Evolutionary conservation across 2,113 vertebrate species (phyloP).

Genomic region (Vulpes lagopus): DNA sequence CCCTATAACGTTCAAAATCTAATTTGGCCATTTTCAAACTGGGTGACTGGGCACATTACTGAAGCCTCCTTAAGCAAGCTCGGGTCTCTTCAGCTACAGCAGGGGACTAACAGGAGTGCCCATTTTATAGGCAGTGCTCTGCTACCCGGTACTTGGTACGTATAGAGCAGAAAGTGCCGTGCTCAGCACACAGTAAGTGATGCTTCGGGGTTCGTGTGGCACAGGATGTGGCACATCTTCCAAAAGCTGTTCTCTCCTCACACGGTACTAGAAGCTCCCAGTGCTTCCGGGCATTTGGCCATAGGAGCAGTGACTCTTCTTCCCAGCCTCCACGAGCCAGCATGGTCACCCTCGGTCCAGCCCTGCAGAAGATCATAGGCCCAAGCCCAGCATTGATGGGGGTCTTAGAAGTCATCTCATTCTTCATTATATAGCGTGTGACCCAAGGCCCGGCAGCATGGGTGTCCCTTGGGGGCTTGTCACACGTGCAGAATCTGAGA

Average conservation of each 20-base stretch:
- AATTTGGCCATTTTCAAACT: neutral
- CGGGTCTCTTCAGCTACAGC: neutral
- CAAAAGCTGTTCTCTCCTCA: neutral
- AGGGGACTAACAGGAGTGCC: neutral
- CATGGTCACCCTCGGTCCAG: neutral
- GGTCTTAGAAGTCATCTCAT: neutral
- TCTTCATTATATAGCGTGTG: neutral
- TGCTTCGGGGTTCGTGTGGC: neutral
- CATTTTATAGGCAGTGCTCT: neutral
- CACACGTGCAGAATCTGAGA: neutral
- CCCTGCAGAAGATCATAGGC: neutral
- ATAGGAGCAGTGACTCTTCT: neutral
- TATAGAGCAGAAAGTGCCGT: neutral
- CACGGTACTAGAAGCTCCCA: neutral
- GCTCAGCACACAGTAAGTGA: neutral
- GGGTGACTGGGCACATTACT: neutral
- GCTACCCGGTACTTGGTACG: neutral
- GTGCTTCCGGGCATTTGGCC: neutral
- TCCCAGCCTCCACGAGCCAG: neutral
- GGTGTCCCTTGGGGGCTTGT: neutral
- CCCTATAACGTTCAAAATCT: neutral
- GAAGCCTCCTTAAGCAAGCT: neutral
- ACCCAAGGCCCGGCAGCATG: neutral
- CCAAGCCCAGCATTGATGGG: neutral
- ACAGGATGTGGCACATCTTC: neutral